These are phyloP conservation scores for Xiphydria camelus DNA, from an alignment of 2,888 invertebrate species.

Conservation along the genomic window DNA sequence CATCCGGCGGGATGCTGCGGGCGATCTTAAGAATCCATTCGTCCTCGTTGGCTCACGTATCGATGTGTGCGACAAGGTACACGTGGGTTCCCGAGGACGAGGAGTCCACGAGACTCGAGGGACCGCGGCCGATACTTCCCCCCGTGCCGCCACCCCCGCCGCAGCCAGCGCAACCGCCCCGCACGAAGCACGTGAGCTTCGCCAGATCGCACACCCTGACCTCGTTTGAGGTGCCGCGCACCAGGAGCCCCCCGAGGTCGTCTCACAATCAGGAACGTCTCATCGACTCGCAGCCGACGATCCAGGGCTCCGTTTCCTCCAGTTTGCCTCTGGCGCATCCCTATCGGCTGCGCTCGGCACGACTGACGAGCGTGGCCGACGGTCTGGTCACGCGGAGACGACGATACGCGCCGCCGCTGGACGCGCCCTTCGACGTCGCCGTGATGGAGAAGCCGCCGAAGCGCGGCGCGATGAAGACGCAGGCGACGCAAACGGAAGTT, in stretches of 20 bases:
- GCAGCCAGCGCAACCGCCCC: conserved; percentile 66
- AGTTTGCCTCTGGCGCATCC: conserved; percentile 38
- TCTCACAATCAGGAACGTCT: conserved; percentile 57
- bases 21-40: conserved; percentile 3
- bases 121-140: conserved; percentile 62
- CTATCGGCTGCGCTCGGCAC: too few relatives aligned
- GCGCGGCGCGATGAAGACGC: conserved; percentile 86
- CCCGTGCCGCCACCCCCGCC: conserved; percentile 57
- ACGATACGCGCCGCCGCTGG: too few relatives aligned
- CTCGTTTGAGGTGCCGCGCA: conserved; percentile 70
- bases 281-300: conserved; percentile 54
- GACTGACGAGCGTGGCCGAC: too few relatives aligned
- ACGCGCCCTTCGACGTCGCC: too few relatives aligned
- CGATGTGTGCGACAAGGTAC: conserved; percentile 56
- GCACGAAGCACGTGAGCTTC: conserved; percentile 89
- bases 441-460: conserved; percentile 76
- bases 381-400: too few relatives aligned
- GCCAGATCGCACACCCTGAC: conserved; percentile 85
- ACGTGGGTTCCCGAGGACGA: conserved; percentile 81
- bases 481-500: conserved; percentile 88
- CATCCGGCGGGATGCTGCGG: not conserved
- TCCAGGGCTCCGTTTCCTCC: conserved; percentile 41
- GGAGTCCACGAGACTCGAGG: conserved; percentile 72
- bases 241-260: conserved; percentile 59
- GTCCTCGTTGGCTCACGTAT: not conserved